Evolutionary conservation across 1,140 invertebrate species (phyloP).

Genomic region (Saccostrea glomerata): DNA sequence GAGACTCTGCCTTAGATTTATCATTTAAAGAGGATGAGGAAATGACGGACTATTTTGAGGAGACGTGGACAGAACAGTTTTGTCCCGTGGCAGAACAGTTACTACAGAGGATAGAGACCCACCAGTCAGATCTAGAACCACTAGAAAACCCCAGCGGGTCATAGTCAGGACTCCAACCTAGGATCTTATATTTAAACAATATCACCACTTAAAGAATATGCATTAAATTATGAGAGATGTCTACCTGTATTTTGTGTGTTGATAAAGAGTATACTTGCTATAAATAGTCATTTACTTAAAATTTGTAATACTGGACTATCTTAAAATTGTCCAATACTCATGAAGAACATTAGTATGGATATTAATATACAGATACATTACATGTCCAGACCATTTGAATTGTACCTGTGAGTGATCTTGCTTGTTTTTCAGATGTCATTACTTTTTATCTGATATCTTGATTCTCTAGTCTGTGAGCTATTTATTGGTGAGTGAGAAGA

Average conservation of each 20-base stretch:
- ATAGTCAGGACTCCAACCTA: conserved; percentile 9
- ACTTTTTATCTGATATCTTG: background rate
- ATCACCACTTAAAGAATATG: background rate
- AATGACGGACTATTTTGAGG: conserved; percentile 70
- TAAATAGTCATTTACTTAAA: background rate
- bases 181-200: background rate
- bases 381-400: background rate
- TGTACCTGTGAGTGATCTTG: background rate
- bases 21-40: conserved; percentile 67
- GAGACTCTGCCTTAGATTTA: conserved; percentile 67
- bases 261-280: background rate
- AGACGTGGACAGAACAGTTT: conserved; percentile 76
- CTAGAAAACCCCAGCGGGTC: conserved; percentile 66
- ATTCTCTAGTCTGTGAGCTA: conserved; percentile 9
- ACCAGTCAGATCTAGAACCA: conserved; percentile 75
- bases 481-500: conserved; percentile 8
- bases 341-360: background rate
- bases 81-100: conserved; percentile 75
- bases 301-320: background rate
- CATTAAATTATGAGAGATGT: background rate
- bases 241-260: no score
- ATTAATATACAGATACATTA: background rate
- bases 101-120: conserved; percentile 72
- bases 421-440: background rate
- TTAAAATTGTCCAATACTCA: background rate